phyloP scores from a whole-genome alignment of 2,113 vertebrate genomes.

The Pomatostomus ruficeps region DNA sequence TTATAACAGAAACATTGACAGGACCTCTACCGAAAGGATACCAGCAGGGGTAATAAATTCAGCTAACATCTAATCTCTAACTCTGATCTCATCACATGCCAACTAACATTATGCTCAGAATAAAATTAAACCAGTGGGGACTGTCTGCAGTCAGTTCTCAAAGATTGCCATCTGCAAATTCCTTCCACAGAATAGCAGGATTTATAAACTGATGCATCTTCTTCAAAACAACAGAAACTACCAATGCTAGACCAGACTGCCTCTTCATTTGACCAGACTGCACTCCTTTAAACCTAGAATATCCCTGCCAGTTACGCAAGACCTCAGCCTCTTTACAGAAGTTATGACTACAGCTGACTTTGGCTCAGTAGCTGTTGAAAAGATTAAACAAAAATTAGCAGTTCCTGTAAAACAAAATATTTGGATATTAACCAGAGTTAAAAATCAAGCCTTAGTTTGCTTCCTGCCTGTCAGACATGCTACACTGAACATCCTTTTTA shows the following conservation, averaged over 20 bases:
- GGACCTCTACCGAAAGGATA: neutral
- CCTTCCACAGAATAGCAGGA: neutral
- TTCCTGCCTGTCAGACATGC: constrained; percentile 67
- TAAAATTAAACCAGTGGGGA: neutral
- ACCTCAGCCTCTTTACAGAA: neutral
- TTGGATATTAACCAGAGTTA: constrained; percentile 46
- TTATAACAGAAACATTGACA: constrained; percentile 44
- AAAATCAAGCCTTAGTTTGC: constrained; percentile 54
- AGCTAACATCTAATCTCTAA: constrained; percentile 37
- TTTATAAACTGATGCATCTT: neutral
- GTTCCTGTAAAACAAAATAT: constrained; percentile 38
- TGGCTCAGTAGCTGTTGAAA: constrained; percentile 24
- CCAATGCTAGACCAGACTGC: neutral
- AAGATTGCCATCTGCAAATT: neutral
- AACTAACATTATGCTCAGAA: neutral
- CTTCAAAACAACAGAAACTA: neutral
- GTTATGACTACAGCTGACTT: neutral
- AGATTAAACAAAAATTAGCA: constrained; percentile 59
- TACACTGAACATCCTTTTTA: constrained; percentile 69
- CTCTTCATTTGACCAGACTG: neutral
- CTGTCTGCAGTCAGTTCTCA: neutral
- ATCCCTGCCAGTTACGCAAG: neutral
- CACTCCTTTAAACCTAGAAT: neutral
- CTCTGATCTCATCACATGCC: neutral
- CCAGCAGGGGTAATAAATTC: constrained; percentile 6